phyloP scores from a whole-genome alignment of 2,888 invertebrate genomes.

The Drosophila limbata region DNA sequence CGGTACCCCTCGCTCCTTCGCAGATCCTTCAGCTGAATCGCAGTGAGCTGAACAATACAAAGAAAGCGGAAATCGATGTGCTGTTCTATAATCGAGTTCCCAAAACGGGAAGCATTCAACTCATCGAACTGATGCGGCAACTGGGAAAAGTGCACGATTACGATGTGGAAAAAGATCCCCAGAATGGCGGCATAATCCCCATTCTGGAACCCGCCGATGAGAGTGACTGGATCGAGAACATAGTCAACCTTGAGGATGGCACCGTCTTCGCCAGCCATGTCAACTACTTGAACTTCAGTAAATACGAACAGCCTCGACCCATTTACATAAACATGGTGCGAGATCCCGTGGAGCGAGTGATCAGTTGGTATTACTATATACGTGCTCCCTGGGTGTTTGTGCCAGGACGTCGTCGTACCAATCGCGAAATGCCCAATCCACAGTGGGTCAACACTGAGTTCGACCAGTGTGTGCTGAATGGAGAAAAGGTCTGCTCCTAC shows the following conservation, averaged over 20 bases:
- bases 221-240: constrained; percentile 76
- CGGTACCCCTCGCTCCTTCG: constrained; percentile 38
- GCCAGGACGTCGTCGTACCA: constrained; percentile 90
- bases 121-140: constrained; percentile 77
- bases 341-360: constrained; percentile 95
- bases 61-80: constrained; percentile 89
- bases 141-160: constrained; percentile 78
- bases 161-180: constrained; percentile 78
- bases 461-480: constrained; percentile 92
- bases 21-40: constrained; percentile 88
- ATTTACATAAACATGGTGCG: constrained; percentile 96
- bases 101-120: constrained; percentile 82
- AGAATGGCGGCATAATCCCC: constrained; percentile 71
- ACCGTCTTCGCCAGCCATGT: constrained; percentile 80
- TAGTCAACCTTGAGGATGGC: constrained; percentile 75
- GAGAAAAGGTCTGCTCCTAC: constrained; percentile 92
- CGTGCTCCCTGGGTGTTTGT: constrained; percentile 96
- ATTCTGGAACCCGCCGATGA: constrained; percentile 64
- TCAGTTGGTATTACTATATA: constrained; percentile 96
- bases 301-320: constrained; percentile 90
- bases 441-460: constrained; percentile 95
- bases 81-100: constrained; percentile 87
- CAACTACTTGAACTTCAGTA: constrained; percentile 82
- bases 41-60: constrained; percentile 92
- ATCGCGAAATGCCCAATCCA: constrained; percentile 89